A percentile compares a stretch with the other conserved stretches of the same genome.
Conservation (phyloP, 2,113 vertebrate species). For the Myiopsitta monachus region DNA sequence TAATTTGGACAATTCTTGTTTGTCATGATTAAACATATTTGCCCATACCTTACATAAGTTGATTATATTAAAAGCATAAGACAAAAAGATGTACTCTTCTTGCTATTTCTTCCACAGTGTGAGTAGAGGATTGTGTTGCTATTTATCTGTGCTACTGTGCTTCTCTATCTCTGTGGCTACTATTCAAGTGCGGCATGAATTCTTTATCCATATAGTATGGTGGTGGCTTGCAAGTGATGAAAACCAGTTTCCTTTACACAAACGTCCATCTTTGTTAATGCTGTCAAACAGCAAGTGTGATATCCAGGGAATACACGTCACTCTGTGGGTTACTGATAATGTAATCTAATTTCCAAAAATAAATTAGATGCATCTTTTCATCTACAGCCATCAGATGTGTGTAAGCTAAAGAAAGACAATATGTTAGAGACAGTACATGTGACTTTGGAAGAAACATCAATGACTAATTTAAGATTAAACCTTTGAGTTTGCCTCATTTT, state of each 20-base stretch:
- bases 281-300: conserved; percentile 32
- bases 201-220: conserved; percentile 32
- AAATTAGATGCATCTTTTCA: conserved; percentile 46
- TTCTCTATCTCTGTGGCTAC: conserved; percentile 35
- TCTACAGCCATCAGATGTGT: neutral
- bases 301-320: conserved; percentile 10
- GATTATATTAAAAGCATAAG: neutral
- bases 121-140: neutral
- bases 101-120: neutral
- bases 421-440: neutral
- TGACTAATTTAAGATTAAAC: neutral
- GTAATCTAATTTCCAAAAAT: conserved; percentile 62
- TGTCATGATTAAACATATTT: neutral
- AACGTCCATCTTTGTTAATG: conserved; percentile 32
- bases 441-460: neutral
- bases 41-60: neutral
- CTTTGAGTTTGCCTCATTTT: neutral
- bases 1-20: neutral
- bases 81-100: neutral
- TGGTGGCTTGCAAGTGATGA: conserved; percentile 63
- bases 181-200: conserved; percentile 4
- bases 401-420: neutral
- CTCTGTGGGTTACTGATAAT: conserved; percentile 33
- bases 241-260: conserved; percentile 60
- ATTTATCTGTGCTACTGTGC: conserved; percentile 45